Conservation (phyloP, 2,888 invertebrate species). For the Nebria salina region DNA sequence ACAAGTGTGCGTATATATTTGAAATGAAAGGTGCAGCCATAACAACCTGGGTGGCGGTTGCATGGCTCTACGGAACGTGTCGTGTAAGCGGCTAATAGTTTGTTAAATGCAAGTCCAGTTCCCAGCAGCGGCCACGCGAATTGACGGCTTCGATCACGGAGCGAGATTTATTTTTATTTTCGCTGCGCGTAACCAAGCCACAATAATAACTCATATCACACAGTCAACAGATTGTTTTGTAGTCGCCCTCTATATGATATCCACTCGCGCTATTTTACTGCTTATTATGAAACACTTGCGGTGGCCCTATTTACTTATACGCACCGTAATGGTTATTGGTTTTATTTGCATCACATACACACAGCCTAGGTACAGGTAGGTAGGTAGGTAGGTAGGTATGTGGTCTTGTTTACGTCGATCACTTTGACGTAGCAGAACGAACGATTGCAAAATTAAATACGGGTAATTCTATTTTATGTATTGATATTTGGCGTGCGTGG, state of each 20-base stretch:
- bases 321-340: not conserved
- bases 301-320: not conserved
- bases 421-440: not conserved
- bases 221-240: not conserved
- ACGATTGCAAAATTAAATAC: not conserved
- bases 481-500: not conserved
- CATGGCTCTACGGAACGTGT: conserved; percentile 36
- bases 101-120: conserved; percentile 46
- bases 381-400: not conserved
- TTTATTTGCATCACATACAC: not conserved
- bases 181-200: not conserved
- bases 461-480: not conserved
- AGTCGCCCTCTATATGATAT: no score
- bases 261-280: not conserved
- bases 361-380: not conserved
- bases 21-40: not conserved
- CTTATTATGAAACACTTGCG: not conserved
- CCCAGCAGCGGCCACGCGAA: conserved; percentile 13
- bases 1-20: not conserved
- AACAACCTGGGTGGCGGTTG: conserved; percentile 48
- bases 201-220: not conserved
- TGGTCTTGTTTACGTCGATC: not conserved
- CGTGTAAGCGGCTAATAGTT: conserved; percentile 46
- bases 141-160: not conserved
- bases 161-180: not conserved